Evolutionary conservation across 2,888 invertebrate genomes (phyloP).

Genomic region (Hydraecia micacea): DNA sequence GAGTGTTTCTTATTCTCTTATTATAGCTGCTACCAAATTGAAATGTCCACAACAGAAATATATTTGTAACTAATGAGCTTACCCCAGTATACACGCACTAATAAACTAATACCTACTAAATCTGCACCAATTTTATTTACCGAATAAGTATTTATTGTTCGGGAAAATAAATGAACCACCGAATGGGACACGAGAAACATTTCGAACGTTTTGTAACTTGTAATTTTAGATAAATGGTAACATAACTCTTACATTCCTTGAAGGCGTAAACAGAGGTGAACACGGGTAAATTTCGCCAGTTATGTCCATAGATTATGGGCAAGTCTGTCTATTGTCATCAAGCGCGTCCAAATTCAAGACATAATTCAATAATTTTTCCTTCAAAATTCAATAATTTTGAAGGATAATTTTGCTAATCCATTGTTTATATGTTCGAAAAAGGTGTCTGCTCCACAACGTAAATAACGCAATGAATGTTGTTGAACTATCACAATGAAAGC

Average conservation of each 20-base stretch:
- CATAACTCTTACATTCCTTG: background rate
- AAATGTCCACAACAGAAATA: constrained; percentile 16
- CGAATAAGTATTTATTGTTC: constrained; percentile 6
- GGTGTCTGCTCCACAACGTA: no score
- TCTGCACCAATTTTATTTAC: constrained; percentile 13
- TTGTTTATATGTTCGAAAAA: no score
- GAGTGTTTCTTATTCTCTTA: background rate
- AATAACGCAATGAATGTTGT: no score
- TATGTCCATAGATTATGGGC: background rate
- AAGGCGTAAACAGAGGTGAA: no score
- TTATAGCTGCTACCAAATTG: background rate
- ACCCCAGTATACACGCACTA: constrained; percentile 27
- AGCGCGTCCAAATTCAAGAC: background rate
- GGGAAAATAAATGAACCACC: constrained; percentile 2
- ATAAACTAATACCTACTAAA: constrained; percentile 26
- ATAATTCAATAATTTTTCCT: no score
- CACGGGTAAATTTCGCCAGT: background rate
- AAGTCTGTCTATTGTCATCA: background rate
- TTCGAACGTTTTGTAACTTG: background rate
- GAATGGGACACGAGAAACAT: background rate
- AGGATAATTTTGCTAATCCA: no score
- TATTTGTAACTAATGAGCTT: constrained; percentile 39
- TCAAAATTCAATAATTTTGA: no score
- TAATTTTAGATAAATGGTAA: background rate
- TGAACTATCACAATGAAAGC: background rate